Conservation (phyloP, 2,888 invertebrate genomes). For the Amblyjoppa proteus region DNA sequence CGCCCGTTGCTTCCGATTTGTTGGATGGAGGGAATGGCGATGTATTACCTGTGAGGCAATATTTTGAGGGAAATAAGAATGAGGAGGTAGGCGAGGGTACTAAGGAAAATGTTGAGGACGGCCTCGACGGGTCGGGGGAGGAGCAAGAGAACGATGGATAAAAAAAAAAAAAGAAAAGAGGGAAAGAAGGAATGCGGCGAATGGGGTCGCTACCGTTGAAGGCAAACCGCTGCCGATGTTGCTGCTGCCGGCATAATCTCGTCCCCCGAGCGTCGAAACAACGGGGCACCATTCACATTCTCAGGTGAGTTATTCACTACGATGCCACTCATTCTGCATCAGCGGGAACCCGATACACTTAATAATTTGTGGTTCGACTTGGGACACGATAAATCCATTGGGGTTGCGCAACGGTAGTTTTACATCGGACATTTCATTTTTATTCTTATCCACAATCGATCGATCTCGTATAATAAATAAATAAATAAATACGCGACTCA, state of each 20-base stretch:
- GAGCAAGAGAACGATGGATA: conserved; percentile 38
- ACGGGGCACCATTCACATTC: conserved; percentile 80
- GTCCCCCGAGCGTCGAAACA: conserved; percentile 64
- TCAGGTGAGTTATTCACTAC: conserved; percentile 78
- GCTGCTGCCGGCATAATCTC: conserved; percentile 59
- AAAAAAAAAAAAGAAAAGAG: conserved; percentile 39
- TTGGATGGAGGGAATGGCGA: background rate
- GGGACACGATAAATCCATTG: background rate
- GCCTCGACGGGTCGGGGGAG: background rate
- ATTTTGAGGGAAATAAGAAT: conserved; percentile 4
- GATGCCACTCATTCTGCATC: conserved; percentile 53
- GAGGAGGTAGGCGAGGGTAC: conserved; percentile 1
- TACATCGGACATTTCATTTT: background rate
- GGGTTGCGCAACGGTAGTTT: background rate
- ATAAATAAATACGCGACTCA: background rate
- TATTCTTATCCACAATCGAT: background rate
- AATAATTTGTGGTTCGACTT: conserved; percentile 28
- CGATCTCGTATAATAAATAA: background rate
- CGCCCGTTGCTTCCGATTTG: background rate
- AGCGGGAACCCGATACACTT: conserved; percentile 27
- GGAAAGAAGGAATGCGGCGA: conserved; percentile 80
- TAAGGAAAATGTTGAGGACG: conserved; percentile 36
- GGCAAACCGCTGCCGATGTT: conserved; percentile 79
- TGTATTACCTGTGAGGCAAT: background rate
- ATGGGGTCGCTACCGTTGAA: conserved; percentile 84